Percentiles rank a stretch among this genome's conserved stretches.
Conservation (phyloP, 1,140 invertebrate species). For the Drepana arcuata region DNA sequence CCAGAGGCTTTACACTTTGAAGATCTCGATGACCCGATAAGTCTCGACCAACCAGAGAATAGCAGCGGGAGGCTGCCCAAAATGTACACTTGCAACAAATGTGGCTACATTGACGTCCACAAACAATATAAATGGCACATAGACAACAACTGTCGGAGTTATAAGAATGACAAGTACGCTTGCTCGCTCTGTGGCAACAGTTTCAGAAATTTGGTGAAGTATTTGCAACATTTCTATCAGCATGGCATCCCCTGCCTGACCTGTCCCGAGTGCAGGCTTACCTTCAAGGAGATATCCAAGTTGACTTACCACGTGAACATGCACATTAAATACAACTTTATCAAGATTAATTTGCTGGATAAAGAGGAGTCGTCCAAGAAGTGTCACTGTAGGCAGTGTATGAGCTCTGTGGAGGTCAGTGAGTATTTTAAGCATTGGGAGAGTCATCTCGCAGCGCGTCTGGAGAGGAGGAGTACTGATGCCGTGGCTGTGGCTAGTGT, state of each 20-base stretch:
- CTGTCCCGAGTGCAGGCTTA: constrained; percentile 13
- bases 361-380: background rate
- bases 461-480: too few species aligned
- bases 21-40: too few species aligned
- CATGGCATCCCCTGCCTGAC: constrained; percentile 1
- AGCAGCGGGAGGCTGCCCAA: too few species aligned
- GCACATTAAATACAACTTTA: constrained; percentile 10
- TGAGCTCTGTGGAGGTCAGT: too few species aligned
- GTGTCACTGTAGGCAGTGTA: too few species aligned
- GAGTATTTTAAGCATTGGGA: too few species aligned
- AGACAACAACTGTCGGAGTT: background rate
- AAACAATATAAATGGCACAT: constrained; percentile 1
- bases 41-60: too few species aligned
- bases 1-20: too few species aligned
- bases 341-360: background rate
- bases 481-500: too few species aligned
- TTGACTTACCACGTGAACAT: constrained; percentile 1
- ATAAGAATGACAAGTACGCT: too few species aligned
- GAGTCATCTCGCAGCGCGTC: too few species aligned
- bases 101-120: background rate
- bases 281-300: background rate
- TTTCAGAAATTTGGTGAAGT: background rate
- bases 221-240: constrained; percentile 2
- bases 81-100: constrained; percentile 1
- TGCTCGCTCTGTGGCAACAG: constrained; percentile 3